phyloP scores from a whole-genome alignment of 2,113 vertebrate species.

The Gadus macrocephalus region DNA sequence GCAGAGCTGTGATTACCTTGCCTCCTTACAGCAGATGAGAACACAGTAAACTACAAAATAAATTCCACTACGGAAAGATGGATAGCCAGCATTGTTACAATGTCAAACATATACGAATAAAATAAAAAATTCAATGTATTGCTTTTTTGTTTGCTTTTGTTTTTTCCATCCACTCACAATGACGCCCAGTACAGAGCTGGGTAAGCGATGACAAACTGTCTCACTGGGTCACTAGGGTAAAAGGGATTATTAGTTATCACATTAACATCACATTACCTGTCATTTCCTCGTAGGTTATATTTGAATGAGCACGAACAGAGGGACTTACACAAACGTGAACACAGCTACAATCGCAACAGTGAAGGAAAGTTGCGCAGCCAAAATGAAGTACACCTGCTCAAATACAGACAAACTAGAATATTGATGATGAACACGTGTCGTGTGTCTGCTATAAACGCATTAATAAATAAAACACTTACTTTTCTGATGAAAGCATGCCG shows the following conservation, averaged over 20 bases:
- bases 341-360: slow-evolving; percentile 81
- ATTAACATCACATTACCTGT: too few species aligned
- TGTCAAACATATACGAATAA: not conserved
- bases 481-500: slow-evolving; percentile 88
- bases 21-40: slow-evolving; percentile 85
- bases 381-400: slow-evolving; percentile 87
- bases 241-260: too few species aligned
- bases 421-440: slow-evolving; percentile 2
- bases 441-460: not conserved
- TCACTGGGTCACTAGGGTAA: slow-evolving; percentile 69
- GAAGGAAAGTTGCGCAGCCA: slow-evolving; percentile 82
- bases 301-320: not conserved
- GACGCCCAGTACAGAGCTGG: slow-evolving; percentile 80
- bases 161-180: slow-evolving; percentile 75
- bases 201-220: slow-evolving; percentile 71
- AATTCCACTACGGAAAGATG: slow-evolving; percentile 72
- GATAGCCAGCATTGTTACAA: slow-evolving; percentile 3
- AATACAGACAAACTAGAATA: slow-evolving; percentile 23
- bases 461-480: slow-evolving; percentile 50
- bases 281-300: too few species aligned
- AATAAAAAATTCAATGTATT: not conserved
- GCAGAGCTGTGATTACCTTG: slow-evolving; percentile 74
- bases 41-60: slow-evolving; percentile 84
- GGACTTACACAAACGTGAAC: slow-evolving; percentile 81
- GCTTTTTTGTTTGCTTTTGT: too few species aligned